phyloP scores from a whole-genome alignment of 2,888 invertebrate species.

The Lamproptera curius region DNA sequence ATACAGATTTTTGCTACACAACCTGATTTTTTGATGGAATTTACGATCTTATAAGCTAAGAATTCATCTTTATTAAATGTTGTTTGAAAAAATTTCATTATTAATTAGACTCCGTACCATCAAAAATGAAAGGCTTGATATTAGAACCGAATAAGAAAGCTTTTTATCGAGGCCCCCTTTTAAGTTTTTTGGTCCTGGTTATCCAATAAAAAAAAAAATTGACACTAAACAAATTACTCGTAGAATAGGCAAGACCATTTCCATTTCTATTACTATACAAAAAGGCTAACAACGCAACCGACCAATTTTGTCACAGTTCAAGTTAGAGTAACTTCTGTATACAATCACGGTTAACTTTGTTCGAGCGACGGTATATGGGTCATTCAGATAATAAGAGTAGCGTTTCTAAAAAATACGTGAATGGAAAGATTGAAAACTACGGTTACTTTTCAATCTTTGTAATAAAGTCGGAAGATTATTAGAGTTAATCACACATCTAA shows the following conservation, averaged over 20 bases:
- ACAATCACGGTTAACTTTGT: conserved; percentile 1
- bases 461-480: neutral
- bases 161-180: too few species aligned
- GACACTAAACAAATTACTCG: too few species aligned
- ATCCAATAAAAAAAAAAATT: conserved; percentile 10
- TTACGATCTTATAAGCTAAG: too few species aligned
- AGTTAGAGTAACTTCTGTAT: neutral
- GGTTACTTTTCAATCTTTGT: neutral
- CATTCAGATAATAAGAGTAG: conserved; percentile 14
- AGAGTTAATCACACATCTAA: neutral
- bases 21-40: too few species aligned
- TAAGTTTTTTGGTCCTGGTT: conserved; percentile 7
- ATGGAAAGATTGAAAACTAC: neutral
- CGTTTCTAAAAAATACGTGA: neutral
- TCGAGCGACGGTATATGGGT: conserved; percentile 11
- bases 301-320: neutral
- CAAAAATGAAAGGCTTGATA: too few species aligned
- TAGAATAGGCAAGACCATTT: conserved; percentile 10
- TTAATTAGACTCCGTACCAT: too few species aligned
- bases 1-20: too few species aligned
- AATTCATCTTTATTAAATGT: too few species aligned
- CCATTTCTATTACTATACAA: neutral
- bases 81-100: too few species aligned
- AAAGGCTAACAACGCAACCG: conserved; percentile 6
- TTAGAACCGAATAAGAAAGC: too few species aligned